Conservation (phyloP, 2,113 vertebrate genomes). For the Callionymus lyra region DNA sequence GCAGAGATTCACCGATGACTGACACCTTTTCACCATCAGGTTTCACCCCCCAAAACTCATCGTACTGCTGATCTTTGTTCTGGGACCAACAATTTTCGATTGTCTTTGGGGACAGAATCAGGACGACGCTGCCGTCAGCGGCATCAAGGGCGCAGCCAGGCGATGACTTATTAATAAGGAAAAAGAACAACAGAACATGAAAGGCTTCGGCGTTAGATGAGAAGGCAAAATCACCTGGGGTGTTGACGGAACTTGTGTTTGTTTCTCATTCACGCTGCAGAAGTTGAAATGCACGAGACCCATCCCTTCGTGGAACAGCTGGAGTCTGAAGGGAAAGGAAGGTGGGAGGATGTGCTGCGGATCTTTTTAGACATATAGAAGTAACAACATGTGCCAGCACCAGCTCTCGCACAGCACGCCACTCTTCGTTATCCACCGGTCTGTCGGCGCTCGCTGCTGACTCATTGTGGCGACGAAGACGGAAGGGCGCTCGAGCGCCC, state of each 20-base stretch:
- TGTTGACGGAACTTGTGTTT: conserved; percentile 25
- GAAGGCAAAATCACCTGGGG: conserved; percentile 28
- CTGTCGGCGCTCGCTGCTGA: conserved; percentile 44
- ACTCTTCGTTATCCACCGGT: conserved; percentile 45
- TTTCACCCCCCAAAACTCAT: conserved; percentile 13
- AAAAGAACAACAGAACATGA: conserved; percentile 42
- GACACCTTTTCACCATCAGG: conserved; percentile 14
- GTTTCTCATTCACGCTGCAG: conserved; percentile 22
- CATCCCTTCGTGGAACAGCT: conserved; percentile 19
- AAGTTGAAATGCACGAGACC: conserved; percentile 13
- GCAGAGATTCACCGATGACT: conserved; percentile 11
- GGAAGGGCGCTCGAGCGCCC: conserved; percentile 17
- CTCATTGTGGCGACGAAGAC: conserved; percentile 17
- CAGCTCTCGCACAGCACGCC: conserved; percentile 30
- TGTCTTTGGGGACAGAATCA: conserved; percentile 54
- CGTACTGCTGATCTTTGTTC: conserved; percentile 14
- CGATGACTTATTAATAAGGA: conserved; percentile 55
- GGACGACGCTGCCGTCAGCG: conserved; percentile 35
- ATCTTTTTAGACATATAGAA: conserved; percentile 14
- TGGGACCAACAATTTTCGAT: conserved; percentile 28
- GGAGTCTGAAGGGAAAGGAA: conserved; percentile 9
- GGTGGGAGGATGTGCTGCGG: conserved; percentile 12
- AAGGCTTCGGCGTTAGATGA: conserved; percentile 30
- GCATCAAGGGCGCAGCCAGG: conserved; percentile 40
- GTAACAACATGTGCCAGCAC: conserved; percentile 19